These are phyloP conservation scores for Metellina segmentata DNA, from an alignment of 2,888 invertebrate species.

Conservation along the genomic window DNA sequence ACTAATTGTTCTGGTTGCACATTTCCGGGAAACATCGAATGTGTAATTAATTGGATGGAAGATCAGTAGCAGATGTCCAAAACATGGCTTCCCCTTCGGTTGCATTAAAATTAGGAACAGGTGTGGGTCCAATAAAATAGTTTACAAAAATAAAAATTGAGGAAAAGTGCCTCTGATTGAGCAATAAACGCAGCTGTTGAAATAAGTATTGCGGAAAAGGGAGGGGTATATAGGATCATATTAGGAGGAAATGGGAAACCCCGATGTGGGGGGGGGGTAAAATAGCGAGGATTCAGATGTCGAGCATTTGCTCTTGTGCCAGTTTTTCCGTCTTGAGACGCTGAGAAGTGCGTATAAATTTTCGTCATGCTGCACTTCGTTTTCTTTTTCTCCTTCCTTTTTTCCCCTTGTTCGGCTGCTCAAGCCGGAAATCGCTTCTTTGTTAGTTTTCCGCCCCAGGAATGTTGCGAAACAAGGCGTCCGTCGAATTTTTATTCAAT, in stretches of 20 bases:
- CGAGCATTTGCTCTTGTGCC: constrained; percentile 48
- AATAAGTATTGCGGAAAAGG: not conserved
- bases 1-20: not conserved
- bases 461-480: constrained; percentile 47
- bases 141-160: not conserved
- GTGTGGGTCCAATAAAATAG: not conserved
- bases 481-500: constrained; percentile 29
- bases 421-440: constrained; percentile 70
- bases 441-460: constrained; percentile 33
- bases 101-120: not conserved
- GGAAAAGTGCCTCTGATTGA: not conserved
- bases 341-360: constrained; percentile 27
- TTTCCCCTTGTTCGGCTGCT: constrained; percentile 34
- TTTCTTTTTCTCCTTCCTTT: constrained; percentile 33
- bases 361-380: constrained; percentile 57
- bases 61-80: not conserved
- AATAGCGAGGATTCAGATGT: not conserved
- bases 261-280: not conserved
- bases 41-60: not conserved
- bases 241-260: not conserved
- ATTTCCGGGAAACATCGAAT: not conserved
- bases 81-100: not conserved
- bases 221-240: not conserved
- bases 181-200: constrained; percentile 11
- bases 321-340: constrained; percentile 20